phyloP scores from a whole-genome alignment of 2,113 vertebrate genomes.

The Perccottus glenii region DNA sequence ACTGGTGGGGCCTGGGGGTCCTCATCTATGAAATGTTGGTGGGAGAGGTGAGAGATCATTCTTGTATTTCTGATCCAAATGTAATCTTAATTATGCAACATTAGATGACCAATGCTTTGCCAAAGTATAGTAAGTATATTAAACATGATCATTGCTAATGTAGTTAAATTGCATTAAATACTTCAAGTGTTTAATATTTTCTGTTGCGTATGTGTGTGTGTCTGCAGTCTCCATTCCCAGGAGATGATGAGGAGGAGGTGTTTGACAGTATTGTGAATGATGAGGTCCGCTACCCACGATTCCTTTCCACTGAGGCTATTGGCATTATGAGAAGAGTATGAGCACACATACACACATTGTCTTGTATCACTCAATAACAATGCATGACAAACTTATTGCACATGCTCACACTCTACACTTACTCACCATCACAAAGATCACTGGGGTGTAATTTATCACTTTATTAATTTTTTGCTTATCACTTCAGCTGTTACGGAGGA shows the following conservation, averaged over 20 bases:
- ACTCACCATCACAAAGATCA: neutral
- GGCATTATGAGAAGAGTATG: slow-evolving; percentile 97
- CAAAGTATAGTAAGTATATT: no score
- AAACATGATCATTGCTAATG: no score
- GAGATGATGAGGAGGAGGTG: slow-evolving; percentile 98
- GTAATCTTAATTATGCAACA: no score
- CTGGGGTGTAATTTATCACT: neutral
- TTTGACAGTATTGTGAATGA: slow-evolving; percentile 99
- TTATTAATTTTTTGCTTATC: neutral
- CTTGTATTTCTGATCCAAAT: neutral
- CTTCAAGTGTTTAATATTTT: neutral
- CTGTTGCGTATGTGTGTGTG: slow-evolving; percentile 5
- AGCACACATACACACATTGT: neutral
- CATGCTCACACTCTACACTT: neutral
- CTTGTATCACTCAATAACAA: neutral
- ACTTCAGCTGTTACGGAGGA: slow-evolving; percentile 89
- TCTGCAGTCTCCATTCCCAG: slow-evolving; percentile 93
- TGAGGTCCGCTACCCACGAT: slow-evolving; percentile 96
- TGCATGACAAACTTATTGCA: slow-evolving; percentile 3
- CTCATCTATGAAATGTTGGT: slow-evolving; percentile 98
- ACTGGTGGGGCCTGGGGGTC: slow-evolving; percentile 98
- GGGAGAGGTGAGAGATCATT: slow-evolving; percentile 88
- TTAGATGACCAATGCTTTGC: no score
- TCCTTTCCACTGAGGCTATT: slow-evolving; percentile 95
- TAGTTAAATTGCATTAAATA: neutral